Conservation (phyloP, 2,888 invertebrate species). For the Maniola hyperantus region DNA sequence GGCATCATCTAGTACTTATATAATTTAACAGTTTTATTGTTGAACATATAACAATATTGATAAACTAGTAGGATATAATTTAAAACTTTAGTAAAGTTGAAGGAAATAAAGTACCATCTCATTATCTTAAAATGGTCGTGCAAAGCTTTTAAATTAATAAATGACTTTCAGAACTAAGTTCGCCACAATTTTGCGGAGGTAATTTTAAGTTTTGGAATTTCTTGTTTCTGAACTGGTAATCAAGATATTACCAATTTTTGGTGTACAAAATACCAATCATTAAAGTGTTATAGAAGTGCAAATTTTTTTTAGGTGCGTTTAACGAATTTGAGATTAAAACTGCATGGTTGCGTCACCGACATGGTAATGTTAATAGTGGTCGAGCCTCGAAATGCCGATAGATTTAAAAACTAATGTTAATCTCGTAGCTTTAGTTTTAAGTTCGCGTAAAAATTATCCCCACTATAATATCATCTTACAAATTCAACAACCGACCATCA, state of each 20-base stretch:
- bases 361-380: too few relatives aligned
- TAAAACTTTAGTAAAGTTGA: background rate
- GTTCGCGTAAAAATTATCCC: too few relatives aligned
- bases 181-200: constrained; percentile 7
- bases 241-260: background rate
- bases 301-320: too few relatives aligned
- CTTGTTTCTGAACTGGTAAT: background rate
- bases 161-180: constrained; percentile 7
- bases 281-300: background rate
- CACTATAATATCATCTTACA: too few relatives aligned
- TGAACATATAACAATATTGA: background rate
- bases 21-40: too few relatives aligned
- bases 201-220: constrained; percentile 1
- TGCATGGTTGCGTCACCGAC: too few relatives aligned
- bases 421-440: too few relatives aligned
- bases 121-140: background rate
- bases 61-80: constrained; percentile 4
- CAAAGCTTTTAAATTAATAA: constrained; percentile 10
- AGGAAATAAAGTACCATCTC: background rate
- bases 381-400: too few relatives aligned
- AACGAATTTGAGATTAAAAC: too few relatives aligned
- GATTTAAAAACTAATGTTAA: too few relatives aligned
- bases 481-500: too few relatives aligned
- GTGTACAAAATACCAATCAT: background rate
- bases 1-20: too few relatives aligned